These are phyloP conservation scores for Lysiphlebus fabarum DNA, from an alignment of 1,140 invertebrate species.

Conservation along the genomic window DNA sequence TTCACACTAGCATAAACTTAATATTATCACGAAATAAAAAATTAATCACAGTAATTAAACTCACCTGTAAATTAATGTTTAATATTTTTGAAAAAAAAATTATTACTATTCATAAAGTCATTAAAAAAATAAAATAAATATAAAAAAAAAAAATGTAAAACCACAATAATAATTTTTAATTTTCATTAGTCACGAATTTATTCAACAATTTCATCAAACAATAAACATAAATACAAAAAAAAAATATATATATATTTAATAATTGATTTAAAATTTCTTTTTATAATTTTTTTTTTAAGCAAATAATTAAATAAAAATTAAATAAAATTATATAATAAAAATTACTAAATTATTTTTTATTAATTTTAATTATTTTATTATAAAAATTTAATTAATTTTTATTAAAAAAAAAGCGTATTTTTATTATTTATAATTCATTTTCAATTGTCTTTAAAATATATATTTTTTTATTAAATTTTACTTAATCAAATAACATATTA, in stretches of 20 bases:
- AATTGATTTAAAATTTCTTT: constrained; percentile 7
- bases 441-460: background rate
- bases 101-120: background rate
- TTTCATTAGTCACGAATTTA: constrained; percentile 20
- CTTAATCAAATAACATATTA: background rate
- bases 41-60: constrained; percentile 25
- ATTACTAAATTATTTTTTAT: too few species aligned
- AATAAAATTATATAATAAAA: too few species aligned
- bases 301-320: background rate
- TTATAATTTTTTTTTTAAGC: background rate
- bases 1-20: background rate
- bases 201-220: constrained; percentile 14
- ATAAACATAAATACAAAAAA: background rate
- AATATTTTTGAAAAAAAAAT: background rate
- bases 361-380: too few species aligned
- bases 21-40: constrained; percentile 20
- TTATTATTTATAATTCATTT: too few species aligned
- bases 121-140: too few species aligned
- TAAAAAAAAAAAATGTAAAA: background rate
- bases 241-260: background rate
- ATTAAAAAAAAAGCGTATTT: too few species aligned
- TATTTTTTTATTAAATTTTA: constrained; percentile 1
- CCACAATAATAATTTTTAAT: constrained; percentile 17
- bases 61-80: constrained; percentile 4
- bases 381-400: too few species aligned